A percentile compares a stretch with the other conserved stretches of the same genome.
phyloP scores from a whole-genome alignment of 2,797 vertebrate genomes.

The Ceryle rudis region DNA sequence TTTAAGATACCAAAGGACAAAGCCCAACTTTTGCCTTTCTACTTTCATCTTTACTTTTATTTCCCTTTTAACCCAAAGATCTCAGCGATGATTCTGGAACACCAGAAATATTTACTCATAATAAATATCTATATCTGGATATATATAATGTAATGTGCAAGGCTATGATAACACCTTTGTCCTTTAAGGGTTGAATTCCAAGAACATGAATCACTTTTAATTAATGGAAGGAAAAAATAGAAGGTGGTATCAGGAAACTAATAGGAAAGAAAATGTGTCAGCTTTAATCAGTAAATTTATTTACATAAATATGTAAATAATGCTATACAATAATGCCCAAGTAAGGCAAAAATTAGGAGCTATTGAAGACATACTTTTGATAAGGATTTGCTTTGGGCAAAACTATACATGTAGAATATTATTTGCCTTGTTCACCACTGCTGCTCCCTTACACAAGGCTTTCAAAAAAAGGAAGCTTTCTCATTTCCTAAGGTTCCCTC shows the following conservation, averaged over 20 bases:
- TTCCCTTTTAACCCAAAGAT: background rate
- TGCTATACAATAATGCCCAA: background rate
- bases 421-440: background rate
- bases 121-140: background rate
- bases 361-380: background rate
- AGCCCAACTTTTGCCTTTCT: background rate
- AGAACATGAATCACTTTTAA: background rate
- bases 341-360: background rate
- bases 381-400: background rate
- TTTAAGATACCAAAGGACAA: slow-evolving; percentile 25
- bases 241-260: background rate
- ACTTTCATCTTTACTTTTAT: slow-evolving; percentile 25
- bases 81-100: background rate
- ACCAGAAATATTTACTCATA: background rate
- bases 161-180: background rate
- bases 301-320: background rate
- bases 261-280: background rate
- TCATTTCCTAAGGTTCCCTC: background rate
- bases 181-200: background rate
- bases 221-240: background rate
- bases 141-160: background rate
- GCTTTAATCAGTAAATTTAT: background rate
- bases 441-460: background rate
- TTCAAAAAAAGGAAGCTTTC: background rate
- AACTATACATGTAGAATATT: background rate